phyloP scores from a whole-genome alignment of 2,797 vertebrate genomes.

The Paguma larvata region DNA sequence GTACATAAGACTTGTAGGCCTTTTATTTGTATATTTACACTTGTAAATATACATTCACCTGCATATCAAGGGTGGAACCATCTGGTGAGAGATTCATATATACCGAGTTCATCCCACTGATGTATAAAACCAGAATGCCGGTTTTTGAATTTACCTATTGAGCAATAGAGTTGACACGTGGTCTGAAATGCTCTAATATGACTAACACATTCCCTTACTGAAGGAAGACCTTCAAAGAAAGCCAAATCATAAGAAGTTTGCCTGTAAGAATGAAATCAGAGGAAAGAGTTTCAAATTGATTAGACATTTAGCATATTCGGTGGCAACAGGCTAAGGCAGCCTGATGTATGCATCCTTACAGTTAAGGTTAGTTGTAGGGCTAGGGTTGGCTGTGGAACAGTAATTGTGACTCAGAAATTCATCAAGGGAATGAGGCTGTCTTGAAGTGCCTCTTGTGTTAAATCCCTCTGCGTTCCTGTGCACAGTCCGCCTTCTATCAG shows the following conservation, averaged over 20 bases:
- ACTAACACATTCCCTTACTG: slow-evolving; percentile 1
- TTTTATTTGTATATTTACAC: not conserved
- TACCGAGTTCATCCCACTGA: not conserved
- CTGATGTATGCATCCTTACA: not conserved
- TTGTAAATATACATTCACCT: not conserved
- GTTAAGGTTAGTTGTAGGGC: not conserved
- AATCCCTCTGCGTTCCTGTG: not conserved
- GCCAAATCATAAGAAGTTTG: not conserved
- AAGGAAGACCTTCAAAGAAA: slow-evolving; percentile 35
- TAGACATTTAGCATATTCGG: not conserved
- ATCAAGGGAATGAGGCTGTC: not conserved
- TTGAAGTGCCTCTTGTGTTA: not conserved
- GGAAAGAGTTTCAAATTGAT: not conserved
- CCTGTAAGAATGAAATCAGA: slow-evolving; percentile 47
- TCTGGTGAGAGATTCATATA: not conserved
- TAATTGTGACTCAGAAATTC: not conserved
- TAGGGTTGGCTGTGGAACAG: not conserved
- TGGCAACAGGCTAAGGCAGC: not conserved
- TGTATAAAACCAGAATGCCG: not conserved
- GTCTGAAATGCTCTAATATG: not conserved
- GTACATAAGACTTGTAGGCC: not conserved
- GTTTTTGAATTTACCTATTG: slow-evolving; percentile 3
- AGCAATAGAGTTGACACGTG: not conserved
- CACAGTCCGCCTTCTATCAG: not conserved
- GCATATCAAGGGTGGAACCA: not conserved